phyloP scores from a whole-genome alignment of 2,113 vertebrate genomes.

The Sprattus sprattus region DNA sequence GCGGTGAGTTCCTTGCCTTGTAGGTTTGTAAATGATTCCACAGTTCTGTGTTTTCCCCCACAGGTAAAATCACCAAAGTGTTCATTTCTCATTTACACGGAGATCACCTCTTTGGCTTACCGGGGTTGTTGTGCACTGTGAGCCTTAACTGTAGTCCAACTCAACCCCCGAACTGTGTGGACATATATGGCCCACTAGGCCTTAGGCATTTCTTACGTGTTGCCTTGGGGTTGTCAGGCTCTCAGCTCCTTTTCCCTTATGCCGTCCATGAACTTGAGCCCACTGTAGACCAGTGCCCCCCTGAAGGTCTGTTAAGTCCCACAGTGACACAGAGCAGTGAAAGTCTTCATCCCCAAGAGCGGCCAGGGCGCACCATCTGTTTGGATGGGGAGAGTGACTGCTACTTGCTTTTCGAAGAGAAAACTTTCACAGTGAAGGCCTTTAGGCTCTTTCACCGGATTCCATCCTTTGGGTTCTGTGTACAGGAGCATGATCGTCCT shows the following conservation, averaged over 20 bases:
- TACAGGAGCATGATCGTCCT: conserved; percentile 79
- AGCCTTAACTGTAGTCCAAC: conserved; percentile 77
- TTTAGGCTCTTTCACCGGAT: conserved; percentile 88
- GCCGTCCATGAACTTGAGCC: conserved; percentile 86
- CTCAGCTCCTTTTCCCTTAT: conserved; percentile 82
- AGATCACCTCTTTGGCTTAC: conserved; percentile 91
- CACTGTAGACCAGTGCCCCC: conserved; percentile 80
- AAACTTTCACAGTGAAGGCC: conserved; percentile 78
- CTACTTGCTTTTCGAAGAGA: conserved; percentile 79
- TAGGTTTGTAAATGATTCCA: not conserved
- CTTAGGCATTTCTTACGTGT: conserved; percentile 77
- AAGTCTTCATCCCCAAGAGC: conserved; percentile 69
- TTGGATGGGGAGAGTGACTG: conserved; percentile 66
- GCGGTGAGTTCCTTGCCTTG: not conserved
- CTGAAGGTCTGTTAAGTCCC: conserved; percentile 70
- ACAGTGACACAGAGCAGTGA: conserved; percentile 20
- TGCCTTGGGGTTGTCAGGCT: conserved; percentile 81
- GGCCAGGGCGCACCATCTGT: conserved; percentile 66
- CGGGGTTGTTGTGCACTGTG: conserved; percentile 88
- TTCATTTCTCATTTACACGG: conserved; percentile 95
- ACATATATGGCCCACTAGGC: conserved; percentile 85
- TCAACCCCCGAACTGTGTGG: conserved; percentile 63
- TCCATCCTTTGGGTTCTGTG: conserved; percentile 88
- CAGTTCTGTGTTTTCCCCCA: not conserved
- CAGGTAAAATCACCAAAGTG: conserved; percentile 89